Evolutionary conservation across 2,113 vertebrate species (phyloP).

Genomic region (Zootoca vivipara): DNA sequence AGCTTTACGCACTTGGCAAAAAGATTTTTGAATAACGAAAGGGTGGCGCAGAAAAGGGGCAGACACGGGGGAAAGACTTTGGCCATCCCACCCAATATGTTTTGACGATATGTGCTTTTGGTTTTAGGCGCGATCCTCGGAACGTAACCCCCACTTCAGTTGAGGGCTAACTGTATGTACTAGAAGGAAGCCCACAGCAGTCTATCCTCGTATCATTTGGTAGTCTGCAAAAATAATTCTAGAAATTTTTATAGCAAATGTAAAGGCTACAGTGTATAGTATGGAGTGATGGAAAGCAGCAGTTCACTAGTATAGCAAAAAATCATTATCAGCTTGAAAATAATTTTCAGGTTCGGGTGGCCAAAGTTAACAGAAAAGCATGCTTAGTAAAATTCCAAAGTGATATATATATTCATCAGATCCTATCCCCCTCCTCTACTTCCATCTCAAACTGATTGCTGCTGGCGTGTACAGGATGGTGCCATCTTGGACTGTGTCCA

Average conservation of each 20-base stretch:
- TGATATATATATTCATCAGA: not conserved
- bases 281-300: not conserved
- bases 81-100: too few relatives aligned
- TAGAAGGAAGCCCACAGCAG: not conserved
- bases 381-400: accelerated
- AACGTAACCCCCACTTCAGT: too few relatives aligned
- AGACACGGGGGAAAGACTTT: too few relatives aligned
- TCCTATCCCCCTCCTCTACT: not conserved
- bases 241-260: not conserved
- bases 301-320: not conserved
- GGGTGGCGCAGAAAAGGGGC: too few relatives aligned
- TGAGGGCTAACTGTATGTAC: not conserved
- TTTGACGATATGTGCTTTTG: too few relatives aligned
- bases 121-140: too few relatives aligned
- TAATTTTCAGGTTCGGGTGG: not conserved
- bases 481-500: conserved; percentile 10
- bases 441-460: accelerated
- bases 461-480: not conserved
- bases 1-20: too few relatives aligned
- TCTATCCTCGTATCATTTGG: not conserved
- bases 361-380: not conserved
- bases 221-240: not conserved
- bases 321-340: not conserved
- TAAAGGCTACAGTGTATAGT: not conserved
- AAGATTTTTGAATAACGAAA: too few relatives aligned